Conservation (phyloP, 2,797 vertebrate genomes). For the Sylvilagus floridanus region DNA sequence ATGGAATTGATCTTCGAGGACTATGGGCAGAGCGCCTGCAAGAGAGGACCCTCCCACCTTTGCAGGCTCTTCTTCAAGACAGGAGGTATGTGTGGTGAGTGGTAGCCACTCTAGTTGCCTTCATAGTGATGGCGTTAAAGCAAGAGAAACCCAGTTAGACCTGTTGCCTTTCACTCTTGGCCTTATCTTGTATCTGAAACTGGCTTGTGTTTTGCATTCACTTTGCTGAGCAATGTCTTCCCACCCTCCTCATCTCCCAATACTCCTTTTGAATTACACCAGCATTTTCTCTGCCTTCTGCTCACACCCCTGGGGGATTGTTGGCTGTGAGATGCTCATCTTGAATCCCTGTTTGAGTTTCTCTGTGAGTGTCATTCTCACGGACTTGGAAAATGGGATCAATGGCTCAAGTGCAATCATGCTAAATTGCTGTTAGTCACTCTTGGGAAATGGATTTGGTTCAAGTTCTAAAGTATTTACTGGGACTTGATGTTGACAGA, state of each 20-base stretch:
- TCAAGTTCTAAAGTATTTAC: conserved; percentile 5
- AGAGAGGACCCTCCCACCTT: neutral
- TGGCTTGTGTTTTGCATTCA: neutral
- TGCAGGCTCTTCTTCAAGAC: neutral
- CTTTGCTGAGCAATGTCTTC: neutral
- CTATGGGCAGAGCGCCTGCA: neutral
- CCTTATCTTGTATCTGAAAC: neutral
- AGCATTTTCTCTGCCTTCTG: neutral
- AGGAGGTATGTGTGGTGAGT: accelerated
- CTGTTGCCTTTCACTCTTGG: neutral
- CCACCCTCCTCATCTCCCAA: neutral
- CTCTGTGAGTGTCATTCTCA: neutral
- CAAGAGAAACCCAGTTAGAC: neutral
- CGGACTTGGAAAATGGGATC: neutral
- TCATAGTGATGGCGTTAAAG: neutral
- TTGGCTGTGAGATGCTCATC: neutral
- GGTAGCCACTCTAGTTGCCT: too few species aligned
- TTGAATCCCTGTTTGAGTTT: neutral
- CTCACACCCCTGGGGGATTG: neutral
- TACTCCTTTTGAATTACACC: neutral
- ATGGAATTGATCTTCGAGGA: neutral
- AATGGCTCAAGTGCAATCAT: neutral
- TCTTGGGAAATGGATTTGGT: neutral
- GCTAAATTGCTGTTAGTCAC: neutral
- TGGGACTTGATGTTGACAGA: conserved; percentile 40